phyloP scores from a whole-genome alignment of 2,113 vertebrate genomes.

The Turnix velox region DNA sequence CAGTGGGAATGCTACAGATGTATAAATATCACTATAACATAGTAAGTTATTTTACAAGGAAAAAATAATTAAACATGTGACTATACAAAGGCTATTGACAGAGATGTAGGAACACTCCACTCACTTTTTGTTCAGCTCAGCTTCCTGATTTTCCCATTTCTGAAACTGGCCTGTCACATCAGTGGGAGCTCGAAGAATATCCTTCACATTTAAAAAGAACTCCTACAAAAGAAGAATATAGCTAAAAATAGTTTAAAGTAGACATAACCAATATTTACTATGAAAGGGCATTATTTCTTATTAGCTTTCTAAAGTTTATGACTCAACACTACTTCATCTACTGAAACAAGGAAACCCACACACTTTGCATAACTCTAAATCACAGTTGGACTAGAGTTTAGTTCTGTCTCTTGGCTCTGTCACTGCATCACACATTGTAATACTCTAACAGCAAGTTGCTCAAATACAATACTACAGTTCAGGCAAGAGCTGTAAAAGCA shows the following conservation, averaged over 20 bases:
- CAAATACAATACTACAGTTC: neutral
- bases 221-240: slow-evolving; percentile 73
- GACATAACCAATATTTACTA: neutral
- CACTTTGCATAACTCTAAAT: neutral
- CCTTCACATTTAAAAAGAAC: slow-evolving; percentile 96
- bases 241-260: neutral
- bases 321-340: neutral
- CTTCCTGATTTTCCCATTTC: slow-evolving; percentile 88
- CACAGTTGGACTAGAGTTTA: neutral
- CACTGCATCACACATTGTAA: neutral
- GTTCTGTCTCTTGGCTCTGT: neutral
- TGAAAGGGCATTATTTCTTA: neutral
- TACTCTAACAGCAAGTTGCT: neutral
- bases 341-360: neutral
- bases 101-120: neutral
- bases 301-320: neutral
- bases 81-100: neutral
- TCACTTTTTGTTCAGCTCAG: slow-evolving; percentile 83
- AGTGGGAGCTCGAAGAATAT: slow-evolving; percentile 81
- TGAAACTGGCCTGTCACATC: slow-evolving; percentile 86
- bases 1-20: neutral
- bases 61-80: neutral
- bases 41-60: neutral
- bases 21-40: neutral
- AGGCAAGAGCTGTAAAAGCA: neutral